Evolutionary conservation across 1,140 invertebrate genomes (phyloP).

Genomic region (Drosophila arawakana): DNA sequence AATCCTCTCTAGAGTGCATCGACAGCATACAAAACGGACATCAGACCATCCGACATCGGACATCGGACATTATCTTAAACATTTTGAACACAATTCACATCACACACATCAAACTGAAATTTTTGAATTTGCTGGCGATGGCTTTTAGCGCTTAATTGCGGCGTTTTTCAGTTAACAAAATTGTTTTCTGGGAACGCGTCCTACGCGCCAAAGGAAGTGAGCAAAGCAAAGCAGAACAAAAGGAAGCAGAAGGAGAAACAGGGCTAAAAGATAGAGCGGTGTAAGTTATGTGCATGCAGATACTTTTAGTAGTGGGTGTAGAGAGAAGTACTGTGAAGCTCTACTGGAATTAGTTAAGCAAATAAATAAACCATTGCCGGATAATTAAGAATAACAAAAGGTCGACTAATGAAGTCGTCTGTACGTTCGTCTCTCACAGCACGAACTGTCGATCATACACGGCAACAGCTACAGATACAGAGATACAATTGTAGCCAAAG

Average conservation of each 20-base stretch:
- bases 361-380: slow-evolving; percentile 66
- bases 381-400: slow-evolving; percentile 82
- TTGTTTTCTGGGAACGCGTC: slow-evolving; percentile 44
- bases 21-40: slow-evolving; percentile 38
- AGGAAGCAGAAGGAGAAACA: neutral
- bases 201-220: neutral
- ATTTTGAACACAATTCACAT: neutral
- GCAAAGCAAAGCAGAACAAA: neutral
- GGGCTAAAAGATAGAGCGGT: neutral
- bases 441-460: slow-evolving; percentile 59
- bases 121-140: neutral
- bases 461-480: neutral
- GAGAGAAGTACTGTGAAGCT: slow-evolving; percentile 14
- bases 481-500: slow-evolving; percentile 17
- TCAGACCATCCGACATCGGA: neutral
- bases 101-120: slow-evolving; percentile 34
- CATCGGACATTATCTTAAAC: no score
- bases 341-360: slow-evolving; percentile 71
- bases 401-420: slow-evolving; percentile 72
- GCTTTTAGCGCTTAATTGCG: slow-evolving; percentile 55
- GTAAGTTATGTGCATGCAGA: slow-evolving; percentile 30
- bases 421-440: slow-evolving; percentile 23
- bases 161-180: slow-evolving; percentile 42
- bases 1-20: slow-evolving; percentile 53
- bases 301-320: slow-evolving; percentile 15